A percentile compares a stretch with the other conserved stretches of the same genome.
Conservation (phyloP, 1,140 invertebrate genomes). For the Agrilus planipennis region DNA sequence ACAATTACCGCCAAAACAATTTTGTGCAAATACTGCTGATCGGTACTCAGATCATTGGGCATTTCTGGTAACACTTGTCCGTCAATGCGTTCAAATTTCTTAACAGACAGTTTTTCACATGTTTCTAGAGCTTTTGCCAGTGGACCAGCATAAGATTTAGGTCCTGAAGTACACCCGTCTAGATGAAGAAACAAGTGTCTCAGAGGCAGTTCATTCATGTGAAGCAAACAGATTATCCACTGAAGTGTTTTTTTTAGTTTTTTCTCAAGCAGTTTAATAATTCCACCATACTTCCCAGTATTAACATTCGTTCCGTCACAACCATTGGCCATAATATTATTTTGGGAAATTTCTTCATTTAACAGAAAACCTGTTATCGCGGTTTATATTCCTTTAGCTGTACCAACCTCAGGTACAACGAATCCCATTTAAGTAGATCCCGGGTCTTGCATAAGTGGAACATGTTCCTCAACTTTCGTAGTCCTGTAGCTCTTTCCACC, state of each 20-base stretch:
- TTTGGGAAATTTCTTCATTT: no score
- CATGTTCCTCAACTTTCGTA: constrained; percentile 1
- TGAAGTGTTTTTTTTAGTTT: constrained; percentile 1
- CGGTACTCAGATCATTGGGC: not conserved
- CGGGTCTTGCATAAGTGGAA: not conserved
- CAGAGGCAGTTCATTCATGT: constrained; percentile 14
- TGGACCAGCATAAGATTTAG: constrained; percentile 18
- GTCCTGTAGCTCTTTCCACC: not conserved
- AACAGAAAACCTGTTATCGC: not conserved
- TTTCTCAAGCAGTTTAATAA: constrained; percentile 1
- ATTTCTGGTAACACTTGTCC: not conserved
- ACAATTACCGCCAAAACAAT: constrained; percentile 13
- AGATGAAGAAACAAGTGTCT: constrained; percentile 23
- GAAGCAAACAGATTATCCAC: constrained; percentile 4
- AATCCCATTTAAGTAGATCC: not conserved
- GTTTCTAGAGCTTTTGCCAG: constrained; percentile 18
- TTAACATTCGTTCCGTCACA: constrained; percentile 6
- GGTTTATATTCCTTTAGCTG: not conserved
- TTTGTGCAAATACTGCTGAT: constrained; percentile 2
- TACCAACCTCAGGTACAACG: not conserved
- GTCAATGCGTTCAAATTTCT: not conserved
- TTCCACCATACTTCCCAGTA: constrained; percentile 6
- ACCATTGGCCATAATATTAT: no score
- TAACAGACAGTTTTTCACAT: constrained; percentile 14
- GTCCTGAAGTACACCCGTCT: constrained; percentile 22